Base-by-base conservation (phyloP, 2,113 vertebrate species). In the Ammodytes dubius region DNA sequence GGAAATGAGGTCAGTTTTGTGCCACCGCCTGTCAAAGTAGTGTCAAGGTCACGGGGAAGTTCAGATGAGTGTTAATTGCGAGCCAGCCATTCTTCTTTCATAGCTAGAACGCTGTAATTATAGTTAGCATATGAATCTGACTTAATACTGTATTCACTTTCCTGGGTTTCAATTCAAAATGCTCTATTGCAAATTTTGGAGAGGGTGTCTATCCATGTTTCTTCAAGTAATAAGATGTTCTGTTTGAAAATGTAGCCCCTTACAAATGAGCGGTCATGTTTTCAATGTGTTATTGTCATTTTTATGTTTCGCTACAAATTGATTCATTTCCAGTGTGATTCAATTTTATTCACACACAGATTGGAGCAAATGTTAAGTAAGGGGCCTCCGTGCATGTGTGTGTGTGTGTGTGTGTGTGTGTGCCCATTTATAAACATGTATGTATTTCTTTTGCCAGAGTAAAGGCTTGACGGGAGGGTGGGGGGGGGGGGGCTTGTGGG, bases 371-470 rank as follows among this genome's bases (percentile, higher is more conserved):
- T 35, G 46, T 4, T 61, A 59, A 67, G 50, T 66, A 27, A 19
- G 53, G 67, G 72, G 64, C 56, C 53, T 77, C 60, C 82, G 60
- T 87, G 53, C 72, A 69, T 74, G 8, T 40, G 61, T 90, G 49
- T 70, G 71, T 77, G 4, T 56, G 65, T 74, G 66, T 74, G 8
- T 40, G 61, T 90, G 49, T 70, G 71, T 77, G 4, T 56, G 65
- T 74, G 66, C 46, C 27, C 67, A 74, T 92, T 91, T 85, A 82
- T 84, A 88, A 83, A 87, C 83, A 90, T 89, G 79, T 82, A 83
- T 90, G 83, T 89, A 81, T 88, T 88, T 90, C 65, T 77, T 60
- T 46, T 68, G 72, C 57, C 67, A 1, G 65, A 82, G 85, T 35
- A 70, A 76, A 81, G 19, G 1, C 9, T n/a, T 58, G 60, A 72